phyloP scores from a whole-genome alignment of 2,797 vertebrate species.

The Lophius americanus region DNA sequence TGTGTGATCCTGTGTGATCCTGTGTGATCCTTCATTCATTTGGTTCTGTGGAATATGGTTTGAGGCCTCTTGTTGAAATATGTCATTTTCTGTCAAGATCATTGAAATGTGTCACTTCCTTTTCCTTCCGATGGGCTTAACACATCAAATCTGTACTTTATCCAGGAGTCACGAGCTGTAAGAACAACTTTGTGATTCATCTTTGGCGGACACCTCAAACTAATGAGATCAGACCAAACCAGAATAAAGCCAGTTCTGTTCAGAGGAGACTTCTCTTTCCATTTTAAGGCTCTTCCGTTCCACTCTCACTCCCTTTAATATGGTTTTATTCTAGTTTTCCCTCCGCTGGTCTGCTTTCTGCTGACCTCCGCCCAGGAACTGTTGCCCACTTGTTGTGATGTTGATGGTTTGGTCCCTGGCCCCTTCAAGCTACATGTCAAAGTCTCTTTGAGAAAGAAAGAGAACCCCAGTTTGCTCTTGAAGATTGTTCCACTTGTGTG shows the following conservation, averaged over 20 bases:
- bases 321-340: background rate
- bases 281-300: background rate
- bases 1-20: background rate
- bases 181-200: slow-evolving; percentile 6
- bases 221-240: background rate
- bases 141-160: slow-evolving; percentile 29
- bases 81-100: slow-evolving; percentile 11
- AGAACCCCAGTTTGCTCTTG: too few relatives aligned
- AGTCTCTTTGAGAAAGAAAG: too few relatives aligned
- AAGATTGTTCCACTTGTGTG: too few relatives aligned
- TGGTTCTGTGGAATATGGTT: slow-evolving; percentile 21
- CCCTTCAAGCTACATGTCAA: too few relatives aligned
- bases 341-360: too few relatives aligned
- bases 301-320: too few relatives aligned
- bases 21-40: background rate
- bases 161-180: slow-evolving; percentile 2
- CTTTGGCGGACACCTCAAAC: background rate
- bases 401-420: too few relatives aligned
- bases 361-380: too few relatives aligned
- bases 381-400: too few relatives aligned
- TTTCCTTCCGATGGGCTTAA: slow-evolving; percentile 22
- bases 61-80: slow-evolving; percentile 4
- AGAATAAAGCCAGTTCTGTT: background rate
- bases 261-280: background rate
- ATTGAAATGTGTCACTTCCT: slow-evolving; percentile 8